Base-by-base conservation (phyloP, 1,140 invertebrate species). In the Hycleus cichorii region DNA sequence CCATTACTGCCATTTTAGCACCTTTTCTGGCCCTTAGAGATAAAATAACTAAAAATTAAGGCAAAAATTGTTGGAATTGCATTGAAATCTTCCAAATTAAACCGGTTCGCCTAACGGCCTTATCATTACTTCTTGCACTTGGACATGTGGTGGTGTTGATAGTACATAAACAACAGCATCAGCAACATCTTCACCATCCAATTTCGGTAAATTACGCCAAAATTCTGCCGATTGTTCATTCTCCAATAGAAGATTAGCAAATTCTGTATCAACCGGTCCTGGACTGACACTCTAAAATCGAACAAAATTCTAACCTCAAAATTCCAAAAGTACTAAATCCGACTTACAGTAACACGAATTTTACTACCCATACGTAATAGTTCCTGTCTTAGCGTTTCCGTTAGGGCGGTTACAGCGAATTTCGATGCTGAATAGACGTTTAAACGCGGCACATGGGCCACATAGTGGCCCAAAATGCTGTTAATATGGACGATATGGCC, bases 391-490 rank as follows among this genome's bases (percentile, higher is more conserved):
- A 83, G 70, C 27, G 80, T 80, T 65, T 85, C 81, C 4, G 78
- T 77, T 44, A 85, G 72, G 12, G 81, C 79, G 10, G 71, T 76
- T 1, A 84, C 74, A 7, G 81, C 82, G 66, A 75, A 76, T 66
- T 85, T 85, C 7, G 80, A 80, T 3, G 80, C 81, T 38, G 75
- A 70, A 69, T 84, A 85, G 53, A 83, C 77, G 61, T 80, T 79
- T 0, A 75, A 62, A 7, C 51, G 52, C 5, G 64, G 49, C 4
- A 59, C 39, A 9, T 61, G 42, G 9, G 62, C 53, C 1, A 74
- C 60, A 8, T 63, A 70, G 61, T 82, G 80, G 0, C 80, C 81
- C 0, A 72, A 71, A 39, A 80, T 55, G 60, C 81, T 82, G 68
- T 76, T 80, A 32, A 83, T 74, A 47, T 63, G 59, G 64, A 74